These are phyloP conservation scores for Lordiphosa clarofinis DNA, from an alignment of 1,140 invertebrate genomes.

Conservation along the genomic window DNA sequence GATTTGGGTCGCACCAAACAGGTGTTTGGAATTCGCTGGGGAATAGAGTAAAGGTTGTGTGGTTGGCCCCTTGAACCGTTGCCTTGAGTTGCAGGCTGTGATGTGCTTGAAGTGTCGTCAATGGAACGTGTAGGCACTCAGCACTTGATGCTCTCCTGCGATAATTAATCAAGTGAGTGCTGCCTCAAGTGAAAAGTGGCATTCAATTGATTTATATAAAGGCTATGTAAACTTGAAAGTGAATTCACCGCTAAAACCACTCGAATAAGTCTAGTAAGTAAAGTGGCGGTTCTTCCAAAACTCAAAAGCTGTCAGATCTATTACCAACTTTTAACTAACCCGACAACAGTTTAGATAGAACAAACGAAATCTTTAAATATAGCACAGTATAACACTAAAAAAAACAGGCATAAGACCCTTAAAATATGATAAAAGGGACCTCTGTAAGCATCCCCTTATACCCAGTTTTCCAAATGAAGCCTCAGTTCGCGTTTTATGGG, in stretches of 20 bases:
- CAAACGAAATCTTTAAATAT: not conserved
- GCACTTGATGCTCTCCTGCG: not conserved
- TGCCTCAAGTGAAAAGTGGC: constrained; percentile 15
- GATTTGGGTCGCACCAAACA: constrained; percentile 3
- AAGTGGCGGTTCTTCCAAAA: constrained; percentile 18
- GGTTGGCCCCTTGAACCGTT: constrained; percentile 2
- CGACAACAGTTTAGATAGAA: constrained; percentile 1
- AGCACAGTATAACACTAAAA: no score
- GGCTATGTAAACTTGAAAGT: constrained; percentile 29
- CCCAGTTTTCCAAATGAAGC: no score
- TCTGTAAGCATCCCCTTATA: no score
- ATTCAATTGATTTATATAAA: constrained; percentile 24
- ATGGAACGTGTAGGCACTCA: constrained; percentile 2
- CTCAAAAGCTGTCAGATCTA: not conserved
- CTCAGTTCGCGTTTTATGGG: no score
- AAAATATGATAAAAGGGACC: no score
- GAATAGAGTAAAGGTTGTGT: constrained; percentile 28
- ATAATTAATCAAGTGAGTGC: constrained; percentile 24
- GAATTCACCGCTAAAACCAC: constrained; percentile 22
- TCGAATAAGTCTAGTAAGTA: constrained; percentile 25
- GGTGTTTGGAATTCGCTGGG: constrained; percentile 3
- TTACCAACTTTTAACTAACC: not conserved
- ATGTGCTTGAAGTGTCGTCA: constrained; percentile 1
- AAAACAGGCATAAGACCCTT: no score
- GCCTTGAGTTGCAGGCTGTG: not conserved